A percentile compares a stretch with the other conserved stretches of the same genome.
phyloP scores from a whole-genome alignment of 2,113 vertebrate genomes.

The Herpetotheres cachinnans region DNA sequence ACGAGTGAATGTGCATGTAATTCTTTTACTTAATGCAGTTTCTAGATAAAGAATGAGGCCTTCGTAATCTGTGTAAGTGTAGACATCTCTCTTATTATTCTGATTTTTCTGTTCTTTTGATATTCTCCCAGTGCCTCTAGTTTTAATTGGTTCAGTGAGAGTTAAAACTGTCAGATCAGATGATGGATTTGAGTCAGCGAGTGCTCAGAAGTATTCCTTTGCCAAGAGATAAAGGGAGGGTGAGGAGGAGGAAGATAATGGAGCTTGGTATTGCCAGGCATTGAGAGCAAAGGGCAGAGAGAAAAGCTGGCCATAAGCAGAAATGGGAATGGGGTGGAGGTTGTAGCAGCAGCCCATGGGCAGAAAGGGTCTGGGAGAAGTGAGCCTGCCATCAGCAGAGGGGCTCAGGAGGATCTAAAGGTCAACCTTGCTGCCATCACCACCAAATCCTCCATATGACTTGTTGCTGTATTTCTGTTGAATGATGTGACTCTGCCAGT shows the following conservation, averaged over 20 bases:
- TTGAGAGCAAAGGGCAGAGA: not conserved
- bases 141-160: not conserved
- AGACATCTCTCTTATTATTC: not conserved
- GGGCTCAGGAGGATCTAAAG: not conserved
- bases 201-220: not conserved
- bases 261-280: not conserved
- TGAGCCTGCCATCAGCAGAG: not conserved
- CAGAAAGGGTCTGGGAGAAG: not conserved
- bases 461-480: not conserved
- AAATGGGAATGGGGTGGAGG: not conserved
- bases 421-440: not conserved
- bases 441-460: not conserved
- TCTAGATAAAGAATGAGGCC: not conserved
- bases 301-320: not conserved
- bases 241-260: not conserved
- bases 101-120: not conserved
- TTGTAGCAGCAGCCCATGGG: not conserved
- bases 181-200: not conserved
- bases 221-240: not conserved
- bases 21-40: not conserved
- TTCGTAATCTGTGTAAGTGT: not conserved
- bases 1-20: not conserved
- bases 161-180: not conserved
- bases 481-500: not conserved
- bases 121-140: not conserved